These are phyloP conservation scores for Actinostola sp. DNA, from an alignment of 92 coral and sea anemone genomes.

Conservation along the genomic window DNA sequence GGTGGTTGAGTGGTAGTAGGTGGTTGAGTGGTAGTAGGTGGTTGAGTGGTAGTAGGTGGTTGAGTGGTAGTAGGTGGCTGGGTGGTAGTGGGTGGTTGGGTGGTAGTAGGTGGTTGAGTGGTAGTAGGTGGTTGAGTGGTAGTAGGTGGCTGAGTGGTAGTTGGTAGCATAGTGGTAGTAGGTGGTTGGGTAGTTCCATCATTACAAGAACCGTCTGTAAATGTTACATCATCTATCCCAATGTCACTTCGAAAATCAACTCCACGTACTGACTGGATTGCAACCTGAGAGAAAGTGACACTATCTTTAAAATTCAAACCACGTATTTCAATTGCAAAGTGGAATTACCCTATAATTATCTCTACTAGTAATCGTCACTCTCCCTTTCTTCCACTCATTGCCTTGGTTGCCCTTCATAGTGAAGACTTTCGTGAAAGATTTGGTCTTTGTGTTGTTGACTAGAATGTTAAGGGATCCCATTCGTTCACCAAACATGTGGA, in stretches of 20 bases:
- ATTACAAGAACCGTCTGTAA: background rate
- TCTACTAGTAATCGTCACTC: slow-evolving; percentile 28
- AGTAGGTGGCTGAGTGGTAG: background rate
- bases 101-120: background rate
- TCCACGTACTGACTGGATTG: slow-evolving; percentile 31
- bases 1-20: background rate
- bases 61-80: background rate
- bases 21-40: background rate
- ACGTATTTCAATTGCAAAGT: too few relatives aligned
- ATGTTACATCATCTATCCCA: slow-evolving; percentile 25
- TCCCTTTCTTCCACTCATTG: slow-evolving; percentile 62
- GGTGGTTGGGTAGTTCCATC: background rate
- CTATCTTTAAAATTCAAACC: background rate
- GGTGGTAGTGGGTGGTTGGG: slow-evolving; percentile 5
- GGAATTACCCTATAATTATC: slow-evolving; percentile 59
- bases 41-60: background rate
- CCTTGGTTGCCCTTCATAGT: slow-evolving; percentile 69
- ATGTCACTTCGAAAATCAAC: slow-evolving; percentile 33
- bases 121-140: background rate
- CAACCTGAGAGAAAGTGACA: slow-evolving; percentile 8
- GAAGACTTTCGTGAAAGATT: slow-evolving; percentile 27
- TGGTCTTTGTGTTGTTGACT: slow-evolving; percentile 31
- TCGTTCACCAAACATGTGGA: slow-evolving; percentile 71
- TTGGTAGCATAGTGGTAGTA: background rate
- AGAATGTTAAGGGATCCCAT: slow-evolving; percentile 76